Base-by-base conservation (phyloP, 2,888 invertebrate species). In the Eupithecia vulgata region DNA sequence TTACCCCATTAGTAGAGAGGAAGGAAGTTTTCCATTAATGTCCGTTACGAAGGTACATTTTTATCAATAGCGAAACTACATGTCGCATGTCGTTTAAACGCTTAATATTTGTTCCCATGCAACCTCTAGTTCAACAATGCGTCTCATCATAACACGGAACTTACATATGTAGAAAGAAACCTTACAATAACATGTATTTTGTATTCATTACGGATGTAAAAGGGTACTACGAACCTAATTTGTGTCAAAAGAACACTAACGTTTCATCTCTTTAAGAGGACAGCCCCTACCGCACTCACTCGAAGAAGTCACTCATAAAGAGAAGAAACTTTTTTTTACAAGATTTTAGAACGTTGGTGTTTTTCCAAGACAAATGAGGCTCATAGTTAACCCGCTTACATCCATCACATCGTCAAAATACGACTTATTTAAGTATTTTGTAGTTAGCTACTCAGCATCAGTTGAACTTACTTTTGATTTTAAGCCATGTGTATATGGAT, bases 401-500 rank as follows among this genome's bases (percentile, higher is more conserved):
- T 30, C 30, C 30, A 30, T 30, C 2, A 30, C 1, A 3, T 30
- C 4, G 30, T 30, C 2, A 30, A 30, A 30, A 1, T 3, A 30
- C 30, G 30, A 30, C 30, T 3, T 30, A 3, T 30, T 30, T 30
- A 30, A 3, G 12, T 40, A 17, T n/a, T 21, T 57, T 52, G 21
- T 21, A 52, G 25, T 6, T 48, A 1, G 5, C n/a, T n/a, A 45
- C 45, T n/a, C 5, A 69, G 48, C 15, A 25, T 67, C 61, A 40
- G 10, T 67, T 68, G 34, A 65, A 96, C 98, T 97, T 95, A 99
- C 99, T 98, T 96, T 98, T 98, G 40, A 99, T 98, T 94, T 97
- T 97, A 62, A 99, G 94, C 98, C 98, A 99, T 2, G 98, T 98
- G 81, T 97, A 97, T 77, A 97, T 96, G 6, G 98, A 98, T 70